Conservation (phyloP, 2,113 vertebrate species). For the Channa argus region DNA sequence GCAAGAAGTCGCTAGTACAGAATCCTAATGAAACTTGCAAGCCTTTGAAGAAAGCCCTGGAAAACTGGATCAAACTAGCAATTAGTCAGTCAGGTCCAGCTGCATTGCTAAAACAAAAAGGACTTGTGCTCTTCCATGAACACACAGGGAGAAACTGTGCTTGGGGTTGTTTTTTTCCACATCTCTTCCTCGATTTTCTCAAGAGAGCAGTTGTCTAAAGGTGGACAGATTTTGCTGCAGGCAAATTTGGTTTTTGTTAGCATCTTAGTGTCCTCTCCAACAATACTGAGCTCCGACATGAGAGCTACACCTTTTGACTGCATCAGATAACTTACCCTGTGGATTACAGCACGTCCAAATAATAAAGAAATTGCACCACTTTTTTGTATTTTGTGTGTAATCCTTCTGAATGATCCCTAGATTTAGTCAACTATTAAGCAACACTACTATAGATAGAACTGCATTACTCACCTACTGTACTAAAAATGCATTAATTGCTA, state of each 20-base stretch:
- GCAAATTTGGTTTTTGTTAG: constrained; percentile 60
- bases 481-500: constrained; percentile 31
- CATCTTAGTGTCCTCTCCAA: constrained; percentile 40
- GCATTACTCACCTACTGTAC: background rate
- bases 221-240: constrained; percentile 64
- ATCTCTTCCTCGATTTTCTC: constrained; percentile 60
- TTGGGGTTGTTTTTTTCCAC: constrained; percentile 67
- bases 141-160: constrained; percentile 71
- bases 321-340: background rate
- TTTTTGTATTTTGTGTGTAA: background rate
- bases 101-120: constrained; percentile 76
- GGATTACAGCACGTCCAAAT: constrained; percentile 18
- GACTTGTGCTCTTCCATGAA: constrained; percentile 70
- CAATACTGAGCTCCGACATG: constrained; percentile 35
- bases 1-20: constrained; percentile 69
- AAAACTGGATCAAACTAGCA: constrained; percentile 81
- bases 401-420: background rate
- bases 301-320: constrained; percentile 32
- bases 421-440: background rate
- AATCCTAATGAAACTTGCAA: constrained; percentile 78
- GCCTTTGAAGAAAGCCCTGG: constrained; percentile 77
- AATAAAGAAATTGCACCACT: background rate
- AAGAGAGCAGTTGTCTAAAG: constrained; percentile 73
- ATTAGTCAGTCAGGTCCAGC: constrained; percentile 81
- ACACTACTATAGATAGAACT: background rate